phyloP scores from a whole-genome alignment of 53 echinoderm and acorn worm genomes.

The Paracentrotus lividus region DNA sequence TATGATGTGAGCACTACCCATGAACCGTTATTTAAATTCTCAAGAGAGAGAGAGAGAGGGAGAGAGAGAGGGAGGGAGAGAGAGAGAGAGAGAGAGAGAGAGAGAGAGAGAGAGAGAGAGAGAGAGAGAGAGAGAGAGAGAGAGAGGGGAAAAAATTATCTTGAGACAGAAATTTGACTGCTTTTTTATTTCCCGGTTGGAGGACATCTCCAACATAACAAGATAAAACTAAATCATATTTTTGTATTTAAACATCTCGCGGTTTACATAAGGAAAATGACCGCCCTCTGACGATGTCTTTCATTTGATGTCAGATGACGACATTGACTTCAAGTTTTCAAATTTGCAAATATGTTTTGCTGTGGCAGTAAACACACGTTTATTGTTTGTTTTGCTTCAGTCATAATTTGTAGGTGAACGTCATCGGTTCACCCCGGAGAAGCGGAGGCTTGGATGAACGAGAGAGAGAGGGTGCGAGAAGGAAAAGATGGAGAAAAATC shows the following conservation, averaged over 20 bases:
- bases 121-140: too few relatives aligned
- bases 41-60: background rate
- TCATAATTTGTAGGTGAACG: constrained; percentile 47
- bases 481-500: background rate
- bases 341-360: constrained; percentile 50
- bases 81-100: background rate
- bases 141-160: background rate
- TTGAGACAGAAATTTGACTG: background rate
- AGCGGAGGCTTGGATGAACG: background rate
- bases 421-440: constrained; percentile 1
- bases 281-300: constrained; percentile 5
- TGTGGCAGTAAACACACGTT: constrained; percentile 44
- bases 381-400: constrained; percentile 49
- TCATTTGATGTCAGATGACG: constrained; percentile 31
- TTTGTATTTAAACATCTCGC: too few relatives aligned
- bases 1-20: too few relatives aligned
- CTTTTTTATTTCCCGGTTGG: too few relatives aligned
- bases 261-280: background rate
- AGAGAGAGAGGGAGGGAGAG: background rate
- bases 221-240: too few relatives aligned
- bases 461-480: background rate
- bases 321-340: constrained; percentile 30
- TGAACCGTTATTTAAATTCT: too few relatives aligned
- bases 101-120: too few relatives aligned
- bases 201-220: too few relatives aligned